A percentile compares a stretch with the other conserved stretches of the same genome.
Conservation (phyloP, 1,140 invertebrate genomes). For the Microplitis demolitor region DNA sequence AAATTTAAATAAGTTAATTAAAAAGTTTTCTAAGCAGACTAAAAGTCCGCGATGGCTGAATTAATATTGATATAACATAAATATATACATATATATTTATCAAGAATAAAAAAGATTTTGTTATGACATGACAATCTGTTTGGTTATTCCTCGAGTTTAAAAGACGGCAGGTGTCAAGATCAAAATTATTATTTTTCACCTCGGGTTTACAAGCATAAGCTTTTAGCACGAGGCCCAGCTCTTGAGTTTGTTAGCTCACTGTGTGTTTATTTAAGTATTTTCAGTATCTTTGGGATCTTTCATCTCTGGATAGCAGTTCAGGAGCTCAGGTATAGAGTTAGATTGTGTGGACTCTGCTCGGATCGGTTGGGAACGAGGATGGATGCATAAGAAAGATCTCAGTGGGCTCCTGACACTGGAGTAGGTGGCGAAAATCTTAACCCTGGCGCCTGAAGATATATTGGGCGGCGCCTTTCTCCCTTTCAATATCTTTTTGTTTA, state of each 20-base stretch:
- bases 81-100: no score
- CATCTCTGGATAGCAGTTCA: not conserved
- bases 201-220: constrained; percentile 32
- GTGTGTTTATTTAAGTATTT: not conserved
- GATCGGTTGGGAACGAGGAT: not conserved
- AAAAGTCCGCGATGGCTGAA: no score
- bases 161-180: not conserved
- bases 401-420: constrained; percentile 1
- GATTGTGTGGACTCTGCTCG: not conserved
- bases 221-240: constrained; percentile 32
- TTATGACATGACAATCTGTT: no score
- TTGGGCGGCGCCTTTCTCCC: constrained; percentile 28
- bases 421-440: constrained; percentile 49
- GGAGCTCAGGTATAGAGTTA: constrained; percentile 26
- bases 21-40: no score
- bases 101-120: no score
- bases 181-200: constrained; percentile 33
- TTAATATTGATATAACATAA: no score
- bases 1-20: no score
- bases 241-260: not conserved
- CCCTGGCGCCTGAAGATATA: constrained; percentile 48
- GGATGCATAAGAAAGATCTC: not conserved
- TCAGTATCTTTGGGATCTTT: constrained; percentile 39
- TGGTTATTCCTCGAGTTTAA: no score
- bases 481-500: no score